Evolutionary conservation across 2,113 vertebrate genomes (phyloP).

Genomic region (Hippocampus comes): DNA sequence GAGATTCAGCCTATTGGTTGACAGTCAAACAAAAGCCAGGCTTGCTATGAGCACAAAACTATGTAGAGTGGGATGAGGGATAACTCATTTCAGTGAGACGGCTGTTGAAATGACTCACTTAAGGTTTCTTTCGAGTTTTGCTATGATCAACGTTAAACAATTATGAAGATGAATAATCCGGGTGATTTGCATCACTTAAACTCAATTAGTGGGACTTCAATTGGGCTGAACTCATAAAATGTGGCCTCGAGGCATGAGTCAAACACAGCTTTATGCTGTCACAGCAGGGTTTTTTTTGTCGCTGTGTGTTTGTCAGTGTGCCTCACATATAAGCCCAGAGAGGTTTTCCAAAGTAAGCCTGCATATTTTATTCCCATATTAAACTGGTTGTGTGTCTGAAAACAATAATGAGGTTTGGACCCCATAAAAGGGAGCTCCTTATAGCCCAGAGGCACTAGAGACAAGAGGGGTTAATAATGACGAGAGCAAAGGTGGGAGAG

Average conservation of each 20-base stretch:
- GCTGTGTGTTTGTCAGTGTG: constrained; percentile 1
- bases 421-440: constrained; percentile 40
- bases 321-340: not conserved
- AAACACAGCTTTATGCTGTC: constrained; percentile 16
- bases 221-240: constrained; percentile 25
- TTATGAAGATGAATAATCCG: too few relatives aligned
- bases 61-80: too few relatives aligned
- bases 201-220: constrained; percentile 45
- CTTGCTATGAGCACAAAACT: too few relatives aligned
- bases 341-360: not conserved
- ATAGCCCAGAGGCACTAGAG: constrained; percentile 16
- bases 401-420: constrained; percentile 30
- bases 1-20: too few relatives aligned
- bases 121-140: too few relatives aligned
- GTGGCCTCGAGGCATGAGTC: constrained; percentile 20
- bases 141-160: too few relatives aligned
- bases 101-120: too few relatives aligned
- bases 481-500: constrained; percentile 18
- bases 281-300: not conserved
- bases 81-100: too few relatives aligned
- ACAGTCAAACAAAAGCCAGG: too few relatives aligned
- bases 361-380: constrained; percentile 18
- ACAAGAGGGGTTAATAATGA: constrained; percentile 44
- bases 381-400: constrained; percentile 16
- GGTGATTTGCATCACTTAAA: constrained; percentile 5